Conservation (phyloP, 35 echinoderm and acorn worm genomes). For the Amphiura filiformis region DNA sequence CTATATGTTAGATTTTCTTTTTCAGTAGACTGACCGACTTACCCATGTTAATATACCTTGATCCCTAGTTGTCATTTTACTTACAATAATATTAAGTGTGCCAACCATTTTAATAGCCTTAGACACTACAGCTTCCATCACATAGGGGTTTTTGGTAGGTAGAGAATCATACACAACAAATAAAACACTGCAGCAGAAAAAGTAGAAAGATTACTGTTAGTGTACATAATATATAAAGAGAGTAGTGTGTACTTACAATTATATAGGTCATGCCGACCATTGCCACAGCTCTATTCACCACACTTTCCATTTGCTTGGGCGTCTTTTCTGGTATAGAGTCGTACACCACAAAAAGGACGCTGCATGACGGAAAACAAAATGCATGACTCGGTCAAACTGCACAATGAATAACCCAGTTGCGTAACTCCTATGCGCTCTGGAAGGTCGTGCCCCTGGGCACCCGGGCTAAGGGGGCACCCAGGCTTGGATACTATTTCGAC, state of each 20-base stretch:
- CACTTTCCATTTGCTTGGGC: constrained; percentile 78
- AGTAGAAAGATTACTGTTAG: not conserved
- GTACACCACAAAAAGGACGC: constrained; percentile 83
- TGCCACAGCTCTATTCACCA: constrained; percentile 65
- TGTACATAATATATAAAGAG: not conserved
- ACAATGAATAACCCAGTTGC: not conserved
- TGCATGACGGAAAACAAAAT: constrained; percentile 15
- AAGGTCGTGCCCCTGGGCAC: too few species aligned
- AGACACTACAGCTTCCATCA: constrained; percentile 86
- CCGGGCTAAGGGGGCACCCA: too few species aligned
- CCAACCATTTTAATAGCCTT: constrained; percentile 70
- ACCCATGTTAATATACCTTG: too few species aligned
- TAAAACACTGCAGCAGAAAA: constrained; percentile 37
- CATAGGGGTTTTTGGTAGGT: constrained; percentile 61
- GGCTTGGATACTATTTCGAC: too few species aligned
- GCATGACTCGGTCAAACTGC: not conserved
- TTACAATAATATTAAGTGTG: constrained; percentile 62
- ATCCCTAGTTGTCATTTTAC: too few species aligned
- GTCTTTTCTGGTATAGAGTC: constrained; percentile 86
- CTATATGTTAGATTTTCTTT: too few species aligned
- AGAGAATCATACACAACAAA: constrained; percentile 90
- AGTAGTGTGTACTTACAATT: constrained; percentile 43
- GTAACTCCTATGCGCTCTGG: too few species aligned
- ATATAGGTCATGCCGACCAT: constrained; percentile 74
- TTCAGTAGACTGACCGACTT: too few species aligned